A percentile compares a stretch with the other conserved stretches of the same genome.
Conservation (phyloP, 37 sponge, comb jelly and placozoan genomes). For the Spongilla lacustris region DNA sequence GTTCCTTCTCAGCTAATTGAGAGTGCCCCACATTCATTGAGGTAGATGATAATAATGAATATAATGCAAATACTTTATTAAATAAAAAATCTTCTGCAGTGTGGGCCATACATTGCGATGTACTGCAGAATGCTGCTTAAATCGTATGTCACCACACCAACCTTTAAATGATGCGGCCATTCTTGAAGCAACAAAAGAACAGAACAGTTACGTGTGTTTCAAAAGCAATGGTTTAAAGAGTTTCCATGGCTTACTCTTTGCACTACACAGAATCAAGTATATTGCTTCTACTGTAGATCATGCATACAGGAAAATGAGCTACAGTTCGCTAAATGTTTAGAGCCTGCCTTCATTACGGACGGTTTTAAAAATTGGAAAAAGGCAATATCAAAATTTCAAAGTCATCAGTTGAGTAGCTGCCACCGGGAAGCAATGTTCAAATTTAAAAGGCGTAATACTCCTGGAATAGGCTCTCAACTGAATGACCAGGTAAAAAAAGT, state of each 20-base stretch:
- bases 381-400: constrained; percentile 33
- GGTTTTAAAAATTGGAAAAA: constrained; percentile 71
- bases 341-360: constrained; percentile 27
- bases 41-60: background rate
- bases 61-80: background rate
- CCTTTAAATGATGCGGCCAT: background rate
- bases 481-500: constrained; percentile 6
- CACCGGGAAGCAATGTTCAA: constrained; percentile 45
- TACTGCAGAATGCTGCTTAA: background rate
- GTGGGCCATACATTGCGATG: background rate
- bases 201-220: background rate
- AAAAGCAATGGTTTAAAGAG: constrained; percentile 15
- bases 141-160: background rate
- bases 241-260: constrained; percentile 41
- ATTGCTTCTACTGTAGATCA: constrained; percentile 52
- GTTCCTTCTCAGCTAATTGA: background rate
- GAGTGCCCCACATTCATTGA: constrained; percentile 1
- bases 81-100: background rate
- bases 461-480: constrained; percentile 7
- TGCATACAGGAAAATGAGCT: constrained; percentile 4
- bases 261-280: constrained; percentile 13
- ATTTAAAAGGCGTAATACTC: background rate
- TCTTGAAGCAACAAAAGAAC: background rate
- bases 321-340: constrained; percentile 26
- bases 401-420: background rate